Conservation (phyloP, 1,140 invertebrate genomes). For the Papilio polyxenes region DNA sequence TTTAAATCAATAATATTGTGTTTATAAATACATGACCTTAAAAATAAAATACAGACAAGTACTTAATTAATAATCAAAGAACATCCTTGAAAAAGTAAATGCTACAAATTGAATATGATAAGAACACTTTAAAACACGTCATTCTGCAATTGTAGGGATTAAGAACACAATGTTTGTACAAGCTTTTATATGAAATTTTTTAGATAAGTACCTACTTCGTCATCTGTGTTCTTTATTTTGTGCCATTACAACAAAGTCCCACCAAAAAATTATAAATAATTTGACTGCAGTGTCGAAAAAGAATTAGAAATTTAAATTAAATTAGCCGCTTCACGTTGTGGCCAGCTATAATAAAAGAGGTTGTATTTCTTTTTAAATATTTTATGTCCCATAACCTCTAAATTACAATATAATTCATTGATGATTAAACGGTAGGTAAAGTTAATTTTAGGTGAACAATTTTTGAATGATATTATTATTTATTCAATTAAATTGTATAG, state of each 20-base stretch:
- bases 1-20: not conserved
- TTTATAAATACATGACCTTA: slow-evolving; percentile 4
- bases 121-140: not conserved
- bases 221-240: not conserved
- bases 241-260: no score
- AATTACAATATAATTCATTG: no score
- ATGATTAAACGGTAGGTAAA: no score
- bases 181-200: not conserved
- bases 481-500: not conserved
- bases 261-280: no score
- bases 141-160: not conserved
- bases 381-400: no score
- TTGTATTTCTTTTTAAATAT: no score
- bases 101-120: not conserved
- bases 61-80: not conserved
- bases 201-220: not conserved
- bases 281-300: no score
- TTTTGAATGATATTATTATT: no score
- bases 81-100: slow-evolving; percentile 12
- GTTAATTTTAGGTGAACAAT: no score
- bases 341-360: no score
- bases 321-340: no score
- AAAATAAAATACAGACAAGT: not conserved
- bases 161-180: not conserved
- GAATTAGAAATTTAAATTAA: no score